phyloP scores from a whole-genome alignment of 1,140 invertebrate genomes.

The Polypedilum vanderplanki region DNA sequence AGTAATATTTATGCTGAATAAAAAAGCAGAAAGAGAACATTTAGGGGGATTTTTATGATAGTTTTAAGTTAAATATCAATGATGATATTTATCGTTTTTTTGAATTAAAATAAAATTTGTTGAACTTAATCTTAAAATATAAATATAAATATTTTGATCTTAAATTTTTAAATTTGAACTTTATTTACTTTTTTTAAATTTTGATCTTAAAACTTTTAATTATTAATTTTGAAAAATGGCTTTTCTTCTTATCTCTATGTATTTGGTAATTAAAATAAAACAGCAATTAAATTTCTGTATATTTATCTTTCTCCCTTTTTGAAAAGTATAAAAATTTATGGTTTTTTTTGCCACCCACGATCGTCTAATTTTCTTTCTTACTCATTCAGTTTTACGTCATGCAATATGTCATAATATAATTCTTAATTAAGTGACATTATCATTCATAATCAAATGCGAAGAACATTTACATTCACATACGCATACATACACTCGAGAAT shows the following conservation, averaged over 20 bases:
- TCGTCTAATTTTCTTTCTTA: not conserved
- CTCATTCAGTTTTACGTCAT: not conserved
- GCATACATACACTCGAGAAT: not conserved
- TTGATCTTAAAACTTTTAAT: not conserved
- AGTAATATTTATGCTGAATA: too few species aligned
- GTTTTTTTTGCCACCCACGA: not conserved
- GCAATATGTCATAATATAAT: not conserved
- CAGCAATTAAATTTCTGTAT: not conserved
- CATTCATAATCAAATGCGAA: not conserved
- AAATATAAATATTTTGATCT: not conserved
- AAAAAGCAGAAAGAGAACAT: too few species aligned
- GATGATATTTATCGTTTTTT: too few species aligned
- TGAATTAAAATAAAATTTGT: too few species aligned
- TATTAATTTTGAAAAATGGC: not conserved
- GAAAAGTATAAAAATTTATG: not conserved
- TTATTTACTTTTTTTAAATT: not conserved
- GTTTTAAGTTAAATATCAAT: too few species aligned
- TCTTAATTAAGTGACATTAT: slow-evolving; percentile 16
- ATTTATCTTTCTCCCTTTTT: not conserved
- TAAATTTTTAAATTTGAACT: not conserved
- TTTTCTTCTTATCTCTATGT: not conserved
- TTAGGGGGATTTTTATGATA: not conserved
- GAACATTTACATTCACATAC: too few species aligned
- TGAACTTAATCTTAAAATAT: not conserved
- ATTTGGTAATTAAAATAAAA: not conserved